Evolutionary conservation across 1,140 invertebrate genomes (phyloP).

Genomic region (Atta colombica): DNA sequence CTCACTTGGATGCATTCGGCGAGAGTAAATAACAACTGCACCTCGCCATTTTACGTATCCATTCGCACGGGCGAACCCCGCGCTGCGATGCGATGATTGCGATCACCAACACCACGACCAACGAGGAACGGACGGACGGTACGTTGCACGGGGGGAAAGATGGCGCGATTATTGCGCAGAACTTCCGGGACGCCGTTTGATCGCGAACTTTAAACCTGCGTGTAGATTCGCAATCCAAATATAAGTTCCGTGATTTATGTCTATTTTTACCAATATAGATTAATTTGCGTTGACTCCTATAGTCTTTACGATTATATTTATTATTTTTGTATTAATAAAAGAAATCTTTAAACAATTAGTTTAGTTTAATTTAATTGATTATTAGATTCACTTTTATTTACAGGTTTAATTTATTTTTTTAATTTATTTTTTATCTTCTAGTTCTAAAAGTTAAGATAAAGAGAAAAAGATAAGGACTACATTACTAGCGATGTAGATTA

Average conservation of each 20-base stretch:
- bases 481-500: neutral
- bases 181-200: constrained; percentile 55
- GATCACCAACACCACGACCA: constrained; percentile 22
- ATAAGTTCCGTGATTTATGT: neutral
- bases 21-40: constrained; percentile 79
- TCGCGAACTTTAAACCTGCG: constrained; percentile 57
- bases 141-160: constrained; percentile 48
- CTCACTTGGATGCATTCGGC: constrained; percentile 66
- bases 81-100: constrained; percentile 18
- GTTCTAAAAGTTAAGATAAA: too few species aligned
- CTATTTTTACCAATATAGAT: neutral
- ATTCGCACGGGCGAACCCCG: constrained; percentile 70
- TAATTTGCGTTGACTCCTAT: too few species aligned
- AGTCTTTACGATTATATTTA: too few species aligned
- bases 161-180: constrained; percentile 71
- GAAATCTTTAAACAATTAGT: too few species aligned
- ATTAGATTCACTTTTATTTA: too few species aligned
- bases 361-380: too few species aligned
- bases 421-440: too few species aligned
- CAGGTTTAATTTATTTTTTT: too few species aligned
- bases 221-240: neutral
- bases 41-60: constrained; percentile 79
- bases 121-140: constrained; percentile 13
- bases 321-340: too few species aligned
- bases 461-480: too few species aligned